phyloP scores from a whole-genome alignment of 2,888 invertebrate species.

The Tenthredo livida region DNA sequence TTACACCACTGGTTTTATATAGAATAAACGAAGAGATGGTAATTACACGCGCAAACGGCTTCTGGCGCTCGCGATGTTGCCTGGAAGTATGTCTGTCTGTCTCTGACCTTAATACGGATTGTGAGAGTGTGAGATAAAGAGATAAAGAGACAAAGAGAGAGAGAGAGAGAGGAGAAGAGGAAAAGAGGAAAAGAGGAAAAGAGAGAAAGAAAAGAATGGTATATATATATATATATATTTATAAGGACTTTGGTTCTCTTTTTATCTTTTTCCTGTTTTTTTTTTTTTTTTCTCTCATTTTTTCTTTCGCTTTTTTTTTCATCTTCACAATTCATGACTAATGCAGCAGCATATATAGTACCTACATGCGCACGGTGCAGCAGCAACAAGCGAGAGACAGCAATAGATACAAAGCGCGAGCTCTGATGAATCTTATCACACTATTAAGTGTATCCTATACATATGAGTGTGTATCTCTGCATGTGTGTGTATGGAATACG shows the following conservation, averaged over 20 bases:
- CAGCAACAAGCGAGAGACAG: not conserved
- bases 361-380: not conserved
- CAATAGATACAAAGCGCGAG: not conserved
- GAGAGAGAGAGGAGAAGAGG: not conserved
- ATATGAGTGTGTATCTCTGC: too few species aligned
- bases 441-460: not conserved
- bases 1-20: not conserved
- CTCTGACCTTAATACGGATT: constrained; percentile 40
- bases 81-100: constrained; percentile 17
- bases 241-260: not conserved
- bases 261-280: too few species aligned
- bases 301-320: not conserved
- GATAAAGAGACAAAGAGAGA: not conserved
- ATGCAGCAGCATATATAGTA: not conserved
- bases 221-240: not conserved
- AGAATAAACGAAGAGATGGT: constrained; percentile 4
- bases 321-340: not conserved
- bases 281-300: not conserved
- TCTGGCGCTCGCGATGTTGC: constrained; percentile 16
- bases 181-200: not conserved
- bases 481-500: not conserved
- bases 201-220: not conserved
- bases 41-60: constrained; percentile 48
- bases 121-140: not conserved
- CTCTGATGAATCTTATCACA: constrained; percentile 5